Evolutionary conservation across 2,113 vertebrate genomes (phyloP), one percentile per base, ranked within the genome.

Genomic region (Camelus bactrianus): DNA sequence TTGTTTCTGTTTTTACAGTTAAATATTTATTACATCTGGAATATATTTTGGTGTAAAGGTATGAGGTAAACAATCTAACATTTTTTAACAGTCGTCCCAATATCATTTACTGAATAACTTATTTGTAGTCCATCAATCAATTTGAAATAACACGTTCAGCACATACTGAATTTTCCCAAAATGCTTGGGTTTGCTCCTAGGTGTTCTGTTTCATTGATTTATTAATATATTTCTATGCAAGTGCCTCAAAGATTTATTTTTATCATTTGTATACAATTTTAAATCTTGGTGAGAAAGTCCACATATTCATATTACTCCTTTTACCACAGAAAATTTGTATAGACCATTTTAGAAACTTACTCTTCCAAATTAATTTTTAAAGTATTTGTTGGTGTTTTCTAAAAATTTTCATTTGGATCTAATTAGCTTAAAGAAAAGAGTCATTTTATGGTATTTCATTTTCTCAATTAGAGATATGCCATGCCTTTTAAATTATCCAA

Each of bases 241-340:
- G 16, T 58, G 12, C 13, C 22, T 35, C 42, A 50, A 2, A 79
- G 20, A 32, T 72, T 73, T 89, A 35, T 42, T 96, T 58, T 88
- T 79, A 88, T 79, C 64, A 52, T 19, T 15, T 80, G 89, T 60
- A 65, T 8, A 52, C 16, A 92, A 95, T 62, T 84, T 69, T 94
- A 60, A 89, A 54, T 67, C n/a, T 92, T 80, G 6, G 11, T 85
- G 19, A 81, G 19, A 5, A 84, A 80, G 48, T 89, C 1, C 5
- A 75, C 19, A 85, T 69, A 7, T 42, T 42, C 38, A 42, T 35
- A 42, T 67, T 80, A 60, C 54, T 70, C 14, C 2, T 81, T 90
- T 90, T 54, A 80, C 67, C 30, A 15, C 26, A 32, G 79, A 93
- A 82, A 88, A 77, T 16, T 22, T 35, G 7, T 67, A 5, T 62